Conservation (phyloP, 2,113 vertebrate species). For the Stegostoma tigrinum region DNA sequence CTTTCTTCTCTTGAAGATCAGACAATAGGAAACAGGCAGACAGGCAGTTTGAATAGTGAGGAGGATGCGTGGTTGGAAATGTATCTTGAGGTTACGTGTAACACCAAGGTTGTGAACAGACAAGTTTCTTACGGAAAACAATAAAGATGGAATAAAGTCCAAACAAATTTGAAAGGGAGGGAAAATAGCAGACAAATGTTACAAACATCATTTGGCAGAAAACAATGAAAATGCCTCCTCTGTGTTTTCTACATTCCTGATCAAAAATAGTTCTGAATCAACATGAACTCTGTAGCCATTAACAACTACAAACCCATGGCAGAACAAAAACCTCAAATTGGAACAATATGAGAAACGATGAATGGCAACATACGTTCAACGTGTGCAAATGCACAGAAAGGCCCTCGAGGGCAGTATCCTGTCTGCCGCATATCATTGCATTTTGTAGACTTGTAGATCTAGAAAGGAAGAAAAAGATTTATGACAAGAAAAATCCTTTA, state of each 20-base stretch:
- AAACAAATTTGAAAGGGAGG: not conserved
- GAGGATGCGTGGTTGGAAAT: no score
- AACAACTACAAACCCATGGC: not conserved
- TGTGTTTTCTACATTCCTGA: not conserved
- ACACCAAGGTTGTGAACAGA: no score
- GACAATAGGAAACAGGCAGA: no score
- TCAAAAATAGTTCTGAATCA: not conserved
- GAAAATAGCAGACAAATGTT: no score
- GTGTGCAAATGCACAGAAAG: constrained; percentile 87
- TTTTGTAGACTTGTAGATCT: constrained; percentile 92
- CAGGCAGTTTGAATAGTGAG: no score
- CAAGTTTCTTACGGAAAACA: not conserved
- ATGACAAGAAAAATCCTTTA: not conserved
- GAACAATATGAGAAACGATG: not conserved
- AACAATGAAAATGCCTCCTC: not conserved
- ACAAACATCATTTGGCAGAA: not conserved
- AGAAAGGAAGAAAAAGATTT: not conserved
- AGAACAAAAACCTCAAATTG: not conserved
- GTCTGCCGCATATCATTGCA: constrained; percentile 89
- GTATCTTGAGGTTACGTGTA: no score
- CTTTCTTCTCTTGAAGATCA: not conserved
- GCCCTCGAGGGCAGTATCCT: constrained; percentile 80
- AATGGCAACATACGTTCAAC: constrained; percentile 68
- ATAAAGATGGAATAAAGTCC: not conserved
- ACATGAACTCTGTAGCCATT: not conserved